A percentile compares a stretch with the other conserved stretches of the same genome.
These are phyloP conservation scores for Schizaphis graminum DNA, from an alignment of 2,888 invertebrate species.

Conservation along the genomic window DNA sequence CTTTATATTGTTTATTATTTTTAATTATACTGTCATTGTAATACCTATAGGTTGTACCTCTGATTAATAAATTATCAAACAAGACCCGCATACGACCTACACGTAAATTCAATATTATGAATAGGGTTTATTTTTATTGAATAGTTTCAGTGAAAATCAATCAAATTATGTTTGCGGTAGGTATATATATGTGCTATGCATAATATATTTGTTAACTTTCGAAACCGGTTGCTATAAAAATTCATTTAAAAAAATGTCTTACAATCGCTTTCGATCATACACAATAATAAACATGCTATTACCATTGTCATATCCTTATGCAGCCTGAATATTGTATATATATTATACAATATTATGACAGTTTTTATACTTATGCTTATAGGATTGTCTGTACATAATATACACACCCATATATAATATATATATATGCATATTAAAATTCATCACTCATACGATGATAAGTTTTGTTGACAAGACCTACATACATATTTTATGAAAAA, in stretches of 20 bases:
- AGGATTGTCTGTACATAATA: not conserved
- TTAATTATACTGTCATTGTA: not conserved
- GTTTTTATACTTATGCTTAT: not conserved
- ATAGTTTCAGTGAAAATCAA: slow-evolving; percentile 36
- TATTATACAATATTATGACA: not conserved
- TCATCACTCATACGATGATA: no score
- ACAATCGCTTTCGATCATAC: not conserved
- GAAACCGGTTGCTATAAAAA: slow-evolving; percentile 26
- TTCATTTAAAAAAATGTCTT: not conserved
- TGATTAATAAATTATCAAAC: slow-evolving; percentile 19
- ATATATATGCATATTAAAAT: not conserved
- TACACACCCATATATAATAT: no score
- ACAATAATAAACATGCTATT: not conserved
- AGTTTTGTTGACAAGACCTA: no score
- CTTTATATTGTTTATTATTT: not conserved
- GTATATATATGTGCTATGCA: not conserved
- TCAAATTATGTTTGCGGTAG: not conserved
- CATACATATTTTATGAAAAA: not conserved
- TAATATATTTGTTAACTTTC: slow-evolving; percentile 26
- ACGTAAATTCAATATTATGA: not conserved
- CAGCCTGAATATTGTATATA: not conserved
- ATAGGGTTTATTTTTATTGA: slow-evolving; percentile 11
- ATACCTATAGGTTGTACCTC: not conserved
- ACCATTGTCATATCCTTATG: not conserved
- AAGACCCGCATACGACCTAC: not conserved